Percentiles rank a stretch among this genome's conserved stretches.
Evolutionary conservation across 2,888 invertebrate species (phyloP).

Genomic region (Melipona beecheii): DNA sequence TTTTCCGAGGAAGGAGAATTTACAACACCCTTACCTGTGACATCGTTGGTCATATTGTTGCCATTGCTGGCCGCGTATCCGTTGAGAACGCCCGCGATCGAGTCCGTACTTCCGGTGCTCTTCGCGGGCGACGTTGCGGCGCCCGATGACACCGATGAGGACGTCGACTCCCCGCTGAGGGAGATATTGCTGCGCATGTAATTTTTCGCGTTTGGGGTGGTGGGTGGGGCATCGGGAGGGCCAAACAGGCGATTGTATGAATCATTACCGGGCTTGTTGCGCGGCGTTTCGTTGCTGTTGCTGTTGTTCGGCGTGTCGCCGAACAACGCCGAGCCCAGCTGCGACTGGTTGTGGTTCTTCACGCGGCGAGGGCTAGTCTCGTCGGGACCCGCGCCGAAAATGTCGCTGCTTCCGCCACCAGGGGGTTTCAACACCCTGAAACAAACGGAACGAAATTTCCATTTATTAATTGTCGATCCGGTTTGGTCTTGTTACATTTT

Average conservation of each 20-base stretch:
- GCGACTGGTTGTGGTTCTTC: constrained; percentile 80
- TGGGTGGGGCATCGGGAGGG: constrained; percentile 85
- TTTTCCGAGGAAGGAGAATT: constrained; percentile 8
- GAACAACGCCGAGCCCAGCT: constrained; percentile 80
- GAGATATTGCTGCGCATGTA: constrained; percentile 87
- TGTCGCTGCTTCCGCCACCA: constrained; percentile 87
- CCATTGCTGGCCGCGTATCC: constrained; percentile 78
- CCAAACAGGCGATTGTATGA: constrained; percentile 88
- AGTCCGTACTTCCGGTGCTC: constrained; percentile 70
- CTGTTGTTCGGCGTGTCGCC: constrained; percentile 81
- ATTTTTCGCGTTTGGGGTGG: constrained; percentile 86
- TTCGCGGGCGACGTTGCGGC: constrained; percentile 72
- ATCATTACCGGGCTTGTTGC: constrained; percentile 86
- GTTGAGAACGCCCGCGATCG: constrained; percentile 70
- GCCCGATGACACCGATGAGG: constrained; percentile 74
- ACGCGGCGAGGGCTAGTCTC: constrained; percentile 80
- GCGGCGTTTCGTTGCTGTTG: constrained; percentile 78
- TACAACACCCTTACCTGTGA: constrained; percentile 72
- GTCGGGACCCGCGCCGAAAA: constrained; percentile 83
- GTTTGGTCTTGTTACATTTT: not conserved
- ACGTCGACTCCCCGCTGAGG: constrained; percentile 84
- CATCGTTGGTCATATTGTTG: constrained; percentile 73
- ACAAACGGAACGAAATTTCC: constrained; percentile 52
- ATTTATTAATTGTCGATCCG: not conserved
- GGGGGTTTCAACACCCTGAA: constrained; percentile 88